These are phyloP conservation scores for Serrognathus titanus DNA, from an alignment of 2,888 invertebrate genomes.

Conservation along the genomic window DNA sequence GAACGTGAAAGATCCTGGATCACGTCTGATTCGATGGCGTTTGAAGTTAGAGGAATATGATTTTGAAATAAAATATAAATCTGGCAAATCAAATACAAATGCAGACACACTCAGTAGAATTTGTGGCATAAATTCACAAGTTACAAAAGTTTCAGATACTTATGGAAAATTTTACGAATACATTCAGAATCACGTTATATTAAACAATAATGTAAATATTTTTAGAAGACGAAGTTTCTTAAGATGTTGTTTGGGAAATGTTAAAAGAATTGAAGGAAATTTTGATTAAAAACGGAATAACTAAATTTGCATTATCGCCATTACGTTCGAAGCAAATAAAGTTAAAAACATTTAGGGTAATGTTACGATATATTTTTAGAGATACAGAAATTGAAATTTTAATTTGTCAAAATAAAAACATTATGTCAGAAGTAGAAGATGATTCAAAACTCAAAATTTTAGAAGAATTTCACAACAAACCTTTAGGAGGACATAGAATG, in stretches of 20 bases:
- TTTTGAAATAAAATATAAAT: conserved; percentile 35
- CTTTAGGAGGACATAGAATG: conserved; percentile 13
- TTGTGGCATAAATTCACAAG: background rate
- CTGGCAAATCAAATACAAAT: conserved; percentile 31
- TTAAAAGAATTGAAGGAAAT: too few relatives aligned
- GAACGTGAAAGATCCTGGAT: conserved; percentile 33
- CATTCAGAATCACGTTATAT: too few relatives aligned
- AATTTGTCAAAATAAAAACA: background rate
- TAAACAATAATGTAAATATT: too few relatives aligned
- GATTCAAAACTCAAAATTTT: background rate
- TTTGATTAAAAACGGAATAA: too few relatives aligned
- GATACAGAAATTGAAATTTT: conserved; percentile 8
- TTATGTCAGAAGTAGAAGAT: background rate
- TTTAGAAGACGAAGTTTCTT: too few relatives aligned
- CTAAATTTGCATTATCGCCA: too few relatives aligned
- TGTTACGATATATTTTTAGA: conserved; percentile 17
- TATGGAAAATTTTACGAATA: too few relatives aligned
- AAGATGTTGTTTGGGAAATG: too few relatives aligned
- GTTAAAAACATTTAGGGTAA: conserved; percentile 6
- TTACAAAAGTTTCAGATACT: too few relatives aligned
- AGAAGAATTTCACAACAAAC: conserved; percentile 12
- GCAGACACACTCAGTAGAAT: conserved; percentile 33
- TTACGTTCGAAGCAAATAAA: background rate
- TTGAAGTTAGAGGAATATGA: conserved; percentile 35
- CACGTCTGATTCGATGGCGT: conserved; percentile 33